Conservation (phyloP, 2,888 invertebrate genomes). For the Ephialtes manifestator region DNA sequence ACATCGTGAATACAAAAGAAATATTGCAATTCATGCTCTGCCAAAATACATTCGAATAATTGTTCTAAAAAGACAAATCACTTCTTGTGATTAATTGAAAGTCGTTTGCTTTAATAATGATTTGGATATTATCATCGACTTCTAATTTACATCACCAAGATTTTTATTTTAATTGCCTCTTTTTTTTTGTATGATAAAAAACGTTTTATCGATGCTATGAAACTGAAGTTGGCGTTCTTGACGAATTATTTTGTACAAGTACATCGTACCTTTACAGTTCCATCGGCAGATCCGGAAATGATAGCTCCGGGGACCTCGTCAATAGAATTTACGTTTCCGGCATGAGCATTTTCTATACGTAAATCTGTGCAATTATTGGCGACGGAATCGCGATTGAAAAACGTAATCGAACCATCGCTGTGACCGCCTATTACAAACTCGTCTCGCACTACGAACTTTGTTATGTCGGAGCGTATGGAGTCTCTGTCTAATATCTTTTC, state of each 20-base stretch:
- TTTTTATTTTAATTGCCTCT: neutral
- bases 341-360: conserved; percentile 80
- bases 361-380: conserved; percentile 71
- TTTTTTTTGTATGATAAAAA: neutral
- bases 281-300: conserved; percentile 86
- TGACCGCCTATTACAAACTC: conserved; percentile 85
- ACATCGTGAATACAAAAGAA: no score
- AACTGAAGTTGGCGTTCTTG: neutral
- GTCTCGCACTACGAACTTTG: conserved; percentile 85
- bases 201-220: neutral
- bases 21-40: neutral
- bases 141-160: neutral
- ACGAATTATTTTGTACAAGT: neutral
- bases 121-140: conserved; percentile 3
- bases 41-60: no score
- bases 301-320: conserved; percentile 83
- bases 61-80: no score
- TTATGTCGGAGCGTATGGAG: conserved; percentile 83
- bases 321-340: conserved; percentile 85
- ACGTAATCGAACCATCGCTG: conserved; percentile 85
- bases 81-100: no score
- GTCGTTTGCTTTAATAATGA: no score
- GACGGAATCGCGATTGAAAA: conserved; percentile 77
- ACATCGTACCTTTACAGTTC: conserved; percentile 83
- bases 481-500: conserved; percentile 73